phyloP scores from a whole-genome alignment of 2,113 vertebrate species.

The Procavia capensis region DNA sequence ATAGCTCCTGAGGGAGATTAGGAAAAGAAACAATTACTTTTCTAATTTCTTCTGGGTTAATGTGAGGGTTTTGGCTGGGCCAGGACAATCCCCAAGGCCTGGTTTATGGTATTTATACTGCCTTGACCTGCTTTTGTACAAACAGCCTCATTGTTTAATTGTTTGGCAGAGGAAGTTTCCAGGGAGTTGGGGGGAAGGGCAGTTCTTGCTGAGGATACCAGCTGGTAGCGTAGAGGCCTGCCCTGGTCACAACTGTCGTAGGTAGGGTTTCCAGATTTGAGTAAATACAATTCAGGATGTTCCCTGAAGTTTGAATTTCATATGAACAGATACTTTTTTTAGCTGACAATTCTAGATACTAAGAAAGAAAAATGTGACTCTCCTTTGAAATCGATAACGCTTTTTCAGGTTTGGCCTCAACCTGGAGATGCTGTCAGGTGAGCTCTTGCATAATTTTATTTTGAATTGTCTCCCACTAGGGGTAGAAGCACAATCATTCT shows the following conservation, averaged over 20 bases:
- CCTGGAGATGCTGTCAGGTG: neutral
- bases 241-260: neutral
- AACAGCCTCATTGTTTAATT: slow-evolving; percentile 68
- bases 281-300: neutral
- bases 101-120: slow-evolving; percentile 54
- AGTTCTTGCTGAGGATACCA: neutral
- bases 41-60: slow-evolving; percentile 56
- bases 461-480: slow-evolving; percentile 47
- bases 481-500: slow-evolving; percentile 9
- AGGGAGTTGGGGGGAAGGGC: neutral
- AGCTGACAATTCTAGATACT: neutral
- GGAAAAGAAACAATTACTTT: slow-evolving; percentile 20
- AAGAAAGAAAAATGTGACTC: neutral
- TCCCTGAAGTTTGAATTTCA: slow-evolving; percentile 29
- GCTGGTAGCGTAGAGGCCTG: neutral
- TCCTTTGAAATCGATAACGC: neutral
- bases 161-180: slow-evolving; percentile 6
- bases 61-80: slow-evolving; percentile 43
- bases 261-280: neutral
- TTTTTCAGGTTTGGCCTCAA: neutral
- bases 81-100: neutral
- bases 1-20: neutral
- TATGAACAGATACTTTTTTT: neutral
- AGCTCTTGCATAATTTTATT: slow-evolving; percentile 29
- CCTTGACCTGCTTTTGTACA: slow-evolving; percentile 76